Base-by-base conservation (phyloP, 2,113 vertebrate genomes). In the Chloebia gouldiae region DNA sequence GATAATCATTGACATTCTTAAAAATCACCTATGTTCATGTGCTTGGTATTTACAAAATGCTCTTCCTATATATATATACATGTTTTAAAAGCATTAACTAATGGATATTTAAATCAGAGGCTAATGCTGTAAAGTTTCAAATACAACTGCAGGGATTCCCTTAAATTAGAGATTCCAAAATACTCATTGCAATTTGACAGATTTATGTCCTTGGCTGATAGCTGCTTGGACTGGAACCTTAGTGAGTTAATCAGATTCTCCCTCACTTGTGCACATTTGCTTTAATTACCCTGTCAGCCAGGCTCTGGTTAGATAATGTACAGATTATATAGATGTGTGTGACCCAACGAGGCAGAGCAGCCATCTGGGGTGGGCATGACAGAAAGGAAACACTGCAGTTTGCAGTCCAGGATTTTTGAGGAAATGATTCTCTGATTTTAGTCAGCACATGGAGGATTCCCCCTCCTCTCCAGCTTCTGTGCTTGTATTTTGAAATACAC, bases 231-330 rank as follows among this genome's bases (percentile, higher is more conserved):
- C 72, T 82, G 76, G 84, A 90, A 69, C 70, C 27, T 84, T 12
- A 25, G 92, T 59, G 88, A 93, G 65, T 92, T 88, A 64, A 84
- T 95, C 86, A 80, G 79, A 61, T 77, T 90, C 80, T 80, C 72
- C 39, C 65, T 88, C 35, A 17, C 35, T 80, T 15, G 17, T 75
- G 47, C 65, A 47, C 33, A 71, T 83, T 94, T 92, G 28, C 83
- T 93, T 85, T 94, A 94, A 87, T 93, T 68, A 42, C 57, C 10
- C 73, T 86, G 65, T 33, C 75, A 87, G 35, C 22, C 30, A 7
- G 77, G 20, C 35, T 51, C 77, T 68, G 50, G 17, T 44, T 53
- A 53, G 64, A 16, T 64, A 66, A 95, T 84, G 73, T 37, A 45
- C 63, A 88, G 45, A 47, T 84, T 57, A 53, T 39, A 90, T 30